Base-by-base conservation (phyloP, 2,888 invertebrate genomes). In the Odontocerum albicorne region DNA sequence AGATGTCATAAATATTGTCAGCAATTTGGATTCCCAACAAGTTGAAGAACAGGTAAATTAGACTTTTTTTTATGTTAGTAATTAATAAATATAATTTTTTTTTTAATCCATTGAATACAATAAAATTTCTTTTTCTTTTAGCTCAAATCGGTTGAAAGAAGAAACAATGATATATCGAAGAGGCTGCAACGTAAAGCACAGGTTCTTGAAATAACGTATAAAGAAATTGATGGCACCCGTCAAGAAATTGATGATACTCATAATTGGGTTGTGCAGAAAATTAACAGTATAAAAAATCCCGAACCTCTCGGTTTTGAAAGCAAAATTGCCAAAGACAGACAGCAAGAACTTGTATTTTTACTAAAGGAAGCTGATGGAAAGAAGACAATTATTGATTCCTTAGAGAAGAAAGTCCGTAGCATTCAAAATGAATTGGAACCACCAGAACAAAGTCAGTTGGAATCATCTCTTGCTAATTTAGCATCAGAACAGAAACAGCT, bases 1-100 rank as follows among this genome's bases (percentile, higher is more conserved):
- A 1, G 81, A 86, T 68, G 88, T 92, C 4, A 85, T 85, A 54
- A 87, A 89, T 59, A 85, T 90, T 19, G 89, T 92, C 8, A 92
- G 90, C 69, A 92, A 92, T 69, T 75, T 93, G 61, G 94, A 94
- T 67, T 88, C 90, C 0, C 92, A 94, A 67, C 93, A 94, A 74
- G 87, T 94, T 1, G 92, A 93, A 68, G 94, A 94, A 69, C 91
- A 91, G 72, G 81, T 83, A 68, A 53, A 19, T 39, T 19, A 13
- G 16, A 38, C 19, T 43, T 43, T 10, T 33, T 27, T 39, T 22
- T 36, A 10, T 31, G 12, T 53, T 40, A 10, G 21, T 27, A 33
- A 21, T n/a, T 22, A 6, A 6, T 27, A 6, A 21, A 21, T 32
- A 12, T 39, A 13, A 33, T 35, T 51, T 42, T 51, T 38, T 35